A percentile compares a stretch with the other conserved stretches of the same genome.
Conservation (phyloP, 2,888 invertebrate genomes). For the Torymus texanus region DNA sequence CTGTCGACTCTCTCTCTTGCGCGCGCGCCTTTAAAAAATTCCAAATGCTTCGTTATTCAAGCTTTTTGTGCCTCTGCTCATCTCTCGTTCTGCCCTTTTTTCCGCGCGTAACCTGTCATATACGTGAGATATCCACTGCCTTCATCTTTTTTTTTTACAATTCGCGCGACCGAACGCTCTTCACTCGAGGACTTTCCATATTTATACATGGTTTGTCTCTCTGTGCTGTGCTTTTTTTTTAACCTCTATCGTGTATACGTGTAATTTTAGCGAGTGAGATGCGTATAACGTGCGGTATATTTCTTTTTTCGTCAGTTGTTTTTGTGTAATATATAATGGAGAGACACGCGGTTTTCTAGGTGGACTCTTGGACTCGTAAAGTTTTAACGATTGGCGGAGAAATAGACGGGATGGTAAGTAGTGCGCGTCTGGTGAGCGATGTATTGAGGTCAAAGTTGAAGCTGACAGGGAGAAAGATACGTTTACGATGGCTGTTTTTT, state of each 20-base stretch:
- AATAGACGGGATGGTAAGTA: conserved; percentile 9
- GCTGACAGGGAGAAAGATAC: too few relatives aligned
- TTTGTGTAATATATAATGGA: too few relatives aligned
- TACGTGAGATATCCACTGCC: not conserved
- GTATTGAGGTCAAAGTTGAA: too few relatives aligned
- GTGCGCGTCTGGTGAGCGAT: too few relatives aligned
- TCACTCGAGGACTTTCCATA: conserved; percentile 54
- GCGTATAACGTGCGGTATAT: not conserved
- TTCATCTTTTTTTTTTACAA: not conserved
- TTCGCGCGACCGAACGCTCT: conserved; percentile 29
- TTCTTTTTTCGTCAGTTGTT: too few relatives aligned
- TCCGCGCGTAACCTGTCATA: conserved; percentile 43
- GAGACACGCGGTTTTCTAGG: too few relatives aligned
- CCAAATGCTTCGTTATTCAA: conserved; percentile 71
- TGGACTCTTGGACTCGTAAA: conserved; percentile 2
- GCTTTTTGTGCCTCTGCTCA: conserved; percentile 61
- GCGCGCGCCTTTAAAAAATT: conserved; percentile 62
- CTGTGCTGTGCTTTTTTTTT: not conserved
- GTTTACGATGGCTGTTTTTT: too few relatives aligned
- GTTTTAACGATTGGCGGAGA: conserved; percentile 31
- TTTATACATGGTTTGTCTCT: conserved; percentile 42
- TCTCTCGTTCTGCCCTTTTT: conserved; percentile 49
- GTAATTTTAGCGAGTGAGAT: conserved; percentile 51
- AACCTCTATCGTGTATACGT: conserved; percentile 14
- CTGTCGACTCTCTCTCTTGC: conserved; percentile 62